These are phyloP conservation scores for Pogonophryne albipinna DNA, from an alignment of 2,797 vertebrate species.

Conservation along the genomic window DNA sequence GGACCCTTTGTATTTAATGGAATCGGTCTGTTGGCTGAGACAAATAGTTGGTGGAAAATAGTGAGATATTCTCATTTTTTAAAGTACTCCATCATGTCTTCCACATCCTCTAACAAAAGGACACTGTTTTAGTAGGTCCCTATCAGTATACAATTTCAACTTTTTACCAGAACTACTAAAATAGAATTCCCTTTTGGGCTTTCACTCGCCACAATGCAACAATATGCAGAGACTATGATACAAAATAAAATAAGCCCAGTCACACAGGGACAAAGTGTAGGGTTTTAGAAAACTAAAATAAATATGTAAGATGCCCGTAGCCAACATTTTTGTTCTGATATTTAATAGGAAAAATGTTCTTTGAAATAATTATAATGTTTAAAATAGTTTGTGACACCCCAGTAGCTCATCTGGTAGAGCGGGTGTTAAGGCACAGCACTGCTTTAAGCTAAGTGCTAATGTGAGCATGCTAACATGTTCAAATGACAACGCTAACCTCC, in stretches of 20 bases:
- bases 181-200: conserved; percentile 23
- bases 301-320: background rate
- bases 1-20: conserved; percentile 68
- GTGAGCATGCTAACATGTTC: too few species aligned
- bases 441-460: too few species aligned
- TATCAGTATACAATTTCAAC: conserved; percentile 32
- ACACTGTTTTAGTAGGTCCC: conserved; percentile 39
- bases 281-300: background rate
- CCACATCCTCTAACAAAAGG: conserved; percentile 34
- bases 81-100: conserved; percentile 58
- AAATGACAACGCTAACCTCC: too few species aligned
- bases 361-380: too few species aligned
- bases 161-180: conserved; percentile 55
- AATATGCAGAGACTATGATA: conserved; percentile 2
- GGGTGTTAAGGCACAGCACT: too few species aligned
- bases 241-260: conserved; percentile 15
- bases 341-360: background rate
- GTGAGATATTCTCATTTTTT: conserved; percentile 50
- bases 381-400: too few species aligned
- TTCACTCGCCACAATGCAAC: conserved; percentile 30
- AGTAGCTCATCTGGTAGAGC: too few species aligned
- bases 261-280: conserved; percentile 4
- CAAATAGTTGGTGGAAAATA: conserved; percentile 53
- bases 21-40: conserved; percentile 67
- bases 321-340: conserved; percentile 2